Evolutionary conservation across 2,113 vertebrate species (phyloP).

Genomic region (Octodon degus): DNA sequence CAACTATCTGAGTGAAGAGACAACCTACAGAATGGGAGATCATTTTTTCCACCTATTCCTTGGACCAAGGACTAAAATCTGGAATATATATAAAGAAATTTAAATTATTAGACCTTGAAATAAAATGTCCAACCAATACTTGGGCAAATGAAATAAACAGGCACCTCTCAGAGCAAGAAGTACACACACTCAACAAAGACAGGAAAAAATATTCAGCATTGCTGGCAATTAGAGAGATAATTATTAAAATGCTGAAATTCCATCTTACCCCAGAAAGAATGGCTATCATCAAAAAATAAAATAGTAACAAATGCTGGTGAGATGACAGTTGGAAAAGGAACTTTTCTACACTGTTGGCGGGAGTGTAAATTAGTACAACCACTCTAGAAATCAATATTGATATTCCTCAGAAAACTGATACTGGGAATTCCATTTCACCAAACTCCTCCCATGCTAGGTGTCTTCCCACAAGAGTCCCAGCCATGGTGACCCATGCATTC

Average conservation of each 20-base stretch:
- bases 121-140: background rate
- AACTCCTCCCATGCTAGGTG: background rate
- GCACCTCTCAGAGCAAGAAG: background rate
- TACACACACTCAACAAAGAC: background rate
- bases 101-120: background rate
- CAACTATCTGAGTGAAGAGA: background rate
- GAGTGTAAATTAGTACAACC: background rate
- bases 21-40: background rate
- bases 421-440: background rate
- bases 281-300: background rate
- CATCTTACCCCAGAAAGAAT: background rate
- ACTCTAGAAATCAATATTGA: background rate
- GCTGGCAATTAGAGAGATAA: background rate
- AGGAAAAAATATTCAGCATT: background rate
- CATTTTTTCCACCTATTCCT: background rate
- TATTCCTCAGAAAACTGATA: background rate
- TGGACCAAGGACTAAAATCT: background rate
- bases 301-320: background rate
- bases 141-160: background rate
- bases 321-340: background rate
- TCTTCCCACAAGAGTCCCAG: background rate
- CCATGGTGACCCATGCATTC: background rate
- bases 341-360: background rate
- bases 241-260: background rate
- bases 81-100: background rate